phyloP scores from a whole-genome alignment of 2,797 vertebrate genomes.

The Paramormyrops hopkinsi region DNA sequence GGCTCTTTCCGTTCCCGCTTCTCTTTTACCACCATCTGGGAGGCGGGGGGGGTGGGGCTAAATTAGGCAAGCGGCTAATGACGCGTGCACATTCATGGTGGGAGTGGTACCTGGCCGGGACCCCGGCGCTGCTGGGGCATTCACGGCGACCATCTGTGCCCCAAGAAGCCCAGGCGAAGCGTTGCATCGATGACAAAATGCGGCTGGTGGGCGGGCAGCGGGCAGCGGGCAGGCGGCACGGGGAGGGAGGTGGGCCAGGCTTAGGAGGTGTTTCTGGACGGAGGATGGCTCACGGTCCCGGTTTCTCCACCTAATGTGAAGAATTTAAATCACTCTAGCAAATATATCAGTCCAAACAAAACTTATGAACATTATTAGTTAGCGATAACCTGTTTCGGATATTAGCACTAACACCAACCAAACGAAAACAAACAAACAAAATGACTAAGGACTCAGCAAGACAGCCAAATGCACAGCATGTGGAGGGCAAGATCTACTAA shows the following conservation, averaged over 20 bases:
- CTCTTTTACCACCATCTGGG: slow-evolving; percentile 13
- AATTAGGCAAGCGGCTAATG: not conserved
- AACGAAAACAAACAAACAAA: not conserved
- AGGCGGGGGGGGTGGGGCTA: not conserved
- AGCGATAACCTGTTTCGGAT: not conserved
- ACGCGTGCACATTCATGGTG: not conserved
- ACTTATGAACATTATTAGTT: not conserved
- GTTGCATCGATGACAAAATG: not conserved
- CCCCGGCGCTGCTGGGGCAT: not conserved
- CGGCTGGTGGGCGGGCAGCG: not conserved
- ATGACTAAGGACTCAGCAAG: not conserved
- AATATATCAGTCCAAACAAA: not conserved
- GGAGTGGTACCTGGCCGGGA: slow-evolving; percentile 2
- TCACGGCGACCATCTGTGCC: not conserved
- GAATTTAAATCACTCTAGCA: not conserved
- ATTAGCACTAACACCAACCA: not conserved
- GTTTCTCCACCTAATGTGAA: not conserved
- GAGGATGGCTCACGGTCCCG: not conserved
- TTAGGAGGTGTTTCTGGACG: not conserved
- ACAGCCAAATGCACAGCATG: not conserved
- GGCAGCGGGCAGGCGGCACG: not conserved
- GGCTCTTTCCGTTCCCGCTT: not conserved
- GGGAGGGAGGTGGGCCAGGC: not conserved
- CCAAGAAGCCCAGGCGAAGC: not conserved
- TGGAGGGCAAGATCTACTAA: not conserved